These are phyloP conservation scores for Lepidochrysops patricia DNA, from an alignment of 2,888 invertebrate species.

Conservation along the genomic window DNA sequence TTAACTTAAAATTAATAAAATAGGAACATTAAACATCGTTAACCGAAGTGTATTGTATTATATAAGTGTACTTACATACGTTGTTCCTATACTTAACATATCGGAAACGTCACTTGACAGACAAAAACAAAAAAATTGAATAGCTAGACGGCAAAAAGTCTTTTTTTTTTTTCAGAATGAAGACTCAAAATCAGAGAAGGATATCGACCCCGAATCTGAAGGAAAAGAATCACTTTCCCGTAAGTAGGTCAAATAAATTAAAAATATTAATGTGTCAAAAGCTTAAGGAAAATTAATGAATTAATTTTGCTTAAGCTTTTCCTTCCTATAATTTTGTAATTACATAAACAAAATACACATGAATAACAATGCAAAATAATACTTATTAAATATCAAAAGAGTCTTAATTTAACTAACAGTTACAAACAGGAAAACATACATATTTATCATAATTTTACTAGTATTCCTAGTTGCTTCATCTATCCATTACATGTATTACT, in stretches of 20 bases:
- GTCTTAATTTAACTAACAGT: background rate
- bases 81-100: too few species aligned
- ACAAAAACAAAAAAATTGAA: too few species aligned
- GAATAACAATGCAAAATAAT: too few species aligned
- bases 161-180: conserved; percentile 34
- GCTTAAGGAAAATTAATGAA: background rate
- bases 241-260: conserved; percentile 31
- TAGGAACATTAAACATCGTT: too few species aligned
- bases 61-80: too few species aligned
- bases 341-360: background rate
- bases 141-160: too few species aligned
- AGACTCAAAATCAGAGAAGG: conserved; percentile 40
- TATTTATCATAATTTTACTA: background rate
- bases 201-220: conserved; percentile 46
- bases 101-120: too few species aligned
- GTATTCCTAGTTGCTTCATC: background rate
- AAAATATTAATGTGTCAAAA: too few species aligned
- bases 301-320: background rate
- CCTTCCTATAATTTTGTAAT: background rate
- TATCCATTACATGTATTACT: too few species aligned
- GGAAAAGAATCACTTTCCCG: conserved; percentile 48
- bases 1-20: too few species aligned
- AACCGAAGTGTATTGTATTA: too few species aligned
- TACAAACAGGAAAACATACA: background rate
- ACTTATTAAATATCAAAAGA: too few species aligned